Base-by-base conservation (phyloP, 2,888 invertebrate genomes). In the Neelides folsomi region DNA sequence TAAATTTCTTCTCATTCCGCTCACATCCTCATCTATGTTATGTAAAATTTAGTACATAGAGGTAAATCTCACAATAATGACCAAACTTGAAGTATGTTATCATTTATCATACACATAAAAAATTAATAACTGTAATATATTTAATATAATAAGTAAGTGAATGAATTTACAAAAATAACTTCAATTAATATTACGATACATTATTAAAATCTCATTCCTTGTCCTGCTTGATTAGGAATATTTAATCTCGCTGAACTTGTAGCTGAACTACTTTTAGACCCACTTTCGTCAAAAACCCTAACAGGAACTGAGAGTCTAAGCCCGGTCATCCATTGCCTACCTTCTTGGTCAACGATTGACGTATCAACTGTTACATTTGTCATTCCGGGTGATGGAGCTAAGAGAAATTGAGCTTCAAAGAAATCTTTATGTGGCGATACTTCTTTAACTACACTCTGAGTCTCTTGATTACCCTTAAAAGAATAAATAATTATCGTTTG, bases 341-440 rank as follows among this genome's bases (percentile, higher is more conserved):
- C 88, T 57, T 78, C 76, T 60, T 84, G 82, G 69, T 94, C 93
- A 1, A 90, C 78, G 49, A 92, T 81, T 57, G 83, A 83, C 0
- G 90, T 87, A 67, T 88, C 87, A 7, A 90, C 80, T 0, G 81
- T 82, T 27, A 93, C 81, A 0, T 75, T 74, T 6, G 65, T 64
- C 10, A 63, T 20, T 34, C 65, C 64, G 10, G 67, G 72, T 58
- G 73, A 73, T 16, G 88, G 81, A 1, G 81, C 78, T 37, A 95
- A 75, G 47, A 95, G 73, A 71, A 94, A 93, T 70, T 89, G 89
- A 0, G 89, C 87, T 0, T 87, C 85, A 71, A 95, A 90, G 74
- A 93, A 94, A 69, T 95, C 94, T 27, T 89, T 82, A 66, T 92
- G 87, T 0, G 93, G 93, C 9, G 81, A 78, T 2, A 90, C 89